Conservation (phyloP, 2,113 vertebrate genomes). For the Butorides virescens region DNA sequence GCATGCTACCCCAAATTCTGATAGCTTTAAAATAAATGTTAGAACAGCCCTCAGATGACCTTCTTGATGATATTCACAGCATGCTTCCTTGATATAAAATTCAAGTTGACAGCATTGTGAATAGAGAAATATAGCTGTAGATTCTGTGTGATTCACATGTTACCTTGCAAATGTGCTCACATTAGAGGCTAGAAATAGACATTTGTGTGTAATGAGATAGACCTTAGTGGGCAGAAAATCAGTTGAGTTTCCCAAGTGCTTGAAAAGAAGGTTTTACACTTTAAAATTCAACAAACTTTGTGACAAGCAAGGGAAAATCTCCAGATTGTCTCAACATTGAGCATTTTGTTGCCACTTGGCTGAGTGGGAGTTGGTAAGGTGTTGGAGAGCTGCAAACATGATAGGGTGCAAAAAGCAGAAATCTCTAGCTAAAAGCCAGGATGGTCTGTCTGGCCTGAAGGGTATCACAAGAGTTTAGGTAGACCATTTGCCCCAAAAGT, state of each 20-base stretch:
- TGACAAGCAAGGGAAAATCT: constrained; percentile 38
- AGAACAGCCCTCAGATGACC: not conserved
- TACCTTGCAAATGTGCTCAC: constrained; percentile 34
- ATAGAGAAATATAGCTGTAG: not conserved
- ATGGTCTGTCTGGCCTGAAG: not conserved
- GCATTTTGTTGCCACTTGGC: constrained; percentile 41
- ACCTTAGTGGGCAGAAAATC: constrained; percentile 8
- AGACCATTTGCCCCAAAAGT: not conserved
- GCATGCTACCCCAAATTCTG: not conserved
- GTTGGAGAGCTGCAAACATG: not conserved
- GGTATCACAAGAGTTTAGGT: not conserved
- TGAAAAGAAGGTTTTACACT: not conserved
- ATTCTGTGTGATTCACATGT: constrained; percentile 22
- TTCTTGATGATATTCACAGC: constrained; percentile 11
- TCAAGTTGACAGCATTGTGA: constrained; percentile 32
- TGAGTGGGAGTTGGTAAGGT: constrained; percentile 29
- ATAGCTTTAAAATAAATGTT: constrained; percentile 31
- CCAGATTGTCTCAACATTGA: constrained; percentile 54
- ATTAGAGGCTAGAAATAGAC: constrained; percentile 33
- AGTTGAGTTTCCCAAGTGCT: constrained; percentile 4
- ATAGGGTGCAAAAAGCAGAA: not conserved
- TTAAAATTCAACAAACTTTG: constrained; percentile 23
- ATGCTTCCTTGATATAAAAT: constrained; percentile 3
- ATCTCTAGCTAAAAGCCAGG: not conserved
- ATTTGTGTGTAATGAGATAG: not conserved